These are phyloP conservation scores for Akabosia matsudoensis DNA, from an alignment of 1,140 invertebrate genomes.

Conservation along the genomic window DNA sequence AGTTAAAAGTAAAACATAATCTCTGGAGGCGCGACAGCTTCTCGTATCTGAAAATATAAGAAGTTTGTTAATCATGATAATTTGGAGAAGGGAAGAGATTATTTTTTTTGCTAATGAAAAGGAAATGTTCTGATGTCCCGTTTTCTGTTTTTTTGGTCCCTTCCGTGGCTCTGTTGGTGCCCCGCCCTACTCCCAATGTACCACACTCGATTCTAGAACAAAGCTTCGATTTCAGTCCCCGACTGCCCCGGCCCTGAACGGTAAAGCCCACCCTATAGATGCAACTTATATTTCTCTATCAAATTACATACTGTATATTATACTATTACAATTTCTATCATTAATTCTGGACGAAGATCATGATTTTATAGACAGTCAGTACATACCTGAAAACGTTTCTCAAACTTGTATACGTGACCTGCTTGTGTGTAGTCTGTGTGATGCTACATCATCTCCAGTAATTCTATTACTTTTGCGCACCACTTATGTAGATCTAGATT, in stretches of 20 bases:
- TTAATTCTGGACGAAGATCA: background rate
- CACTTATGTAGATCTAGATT: background rate
- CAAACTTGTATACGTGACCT: background rate
- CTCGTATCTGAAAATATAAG: background rate
- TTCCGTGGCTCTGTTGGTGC: slow-evolving; percentile 42
- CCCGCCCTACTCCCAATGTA: slow-evolving; percentile 39
- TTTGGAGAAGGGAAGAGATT: slow-evolving; percentile 6
- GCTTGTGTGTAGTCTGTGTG: background rate
- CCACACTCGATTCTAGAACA: slow-evolving; percentile 63
- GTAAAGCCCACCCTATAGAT: slow-evolving; percentile 22
- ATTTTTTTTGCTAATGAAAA: background rate
- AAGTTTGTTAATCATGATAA: background rate
- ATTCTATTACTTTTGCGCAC: too few species aligned
- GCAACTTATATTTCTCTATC: slow-evolving; percentile 8
- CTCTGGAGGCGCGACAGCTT: background rate
- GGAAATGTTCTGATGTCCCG: slow-evolving; percentile 42
- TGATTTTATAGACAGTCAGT: background rate
- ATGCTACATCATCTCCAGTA: too few species aligned
- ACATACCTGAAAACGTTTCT: background rate
- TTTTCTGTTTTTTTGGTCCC: slow-evolving; percentile 45
- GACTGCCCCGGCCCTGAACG: slow-evolving; percentile 88
- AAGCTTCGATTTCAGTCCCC: slow-evolving; percentile 98
- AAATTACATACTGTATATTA: background rate
- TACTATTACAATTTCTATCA: background rate
- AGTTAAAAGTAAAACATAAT: background rate